Base-by-base conservation (phyloP, 2,888 invertebrate species). In the Pterobdella sp. region DNA sequence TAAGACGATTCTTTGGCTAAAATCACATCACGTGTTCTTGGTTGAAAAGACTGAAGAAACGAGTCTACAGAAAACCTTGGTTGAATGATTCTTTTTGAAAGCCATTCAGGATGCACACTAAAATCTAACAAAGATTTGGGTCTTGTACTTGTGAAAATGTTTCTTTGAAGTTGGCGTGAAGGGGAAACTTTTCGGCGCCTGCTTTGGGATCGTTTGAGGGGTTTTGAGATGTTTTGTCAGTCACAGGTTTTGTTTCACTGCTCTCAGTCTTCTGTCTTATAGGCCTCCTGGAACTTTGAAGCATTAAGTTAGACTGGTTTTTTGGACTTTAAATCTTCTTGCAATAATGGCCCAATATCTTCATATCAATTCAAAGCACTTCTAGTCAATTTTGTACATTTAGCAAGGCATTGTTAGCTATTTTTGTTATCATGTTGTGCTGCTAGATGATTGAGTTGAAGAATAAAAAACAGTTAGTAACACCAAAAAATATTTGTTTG, bases 101-200 rank as follows among this genome's bases (percentile, higher is more conserved):
- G 18, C 60, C 60, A 56, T 26, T 56, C 60, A 26, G 60, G 60
- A 56, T 56, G 60, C 60, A 56, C 60, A 26, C 60, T 56, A 26
- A 56, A 56, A 26, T 56, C 60, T 22, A 56, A 26, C 10, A 56
- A 26, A 22, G n/a, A 26, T 14, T 3, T 4, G 4, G 60, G 60
- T n/a, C n/a, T 56, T 3, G 60, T 56, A 26, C 60, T 56, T 22
- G 10, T 26, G 60, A 56, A 56, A 56, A 56, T 4, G 60, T 4
- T 3, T 3, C n/a, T 22, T 18, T 3, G 10, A 22, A 56, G 60
- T 56, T 56, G n/a, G 4, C 26, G n/a, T n/a, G n/a, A n/a, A n/a
- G n/a, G n/a, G 14, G 14, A 18, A 26, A 26, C 26, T 56, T 26
- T 4, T 22, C 3, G 60, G n/a, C 4, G 14, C n/a, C 3, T 22